Evolutionary conservation across 2,797 vertebrate genomes (phyloP).

Genomic region (Merluccius polli): DNA sequence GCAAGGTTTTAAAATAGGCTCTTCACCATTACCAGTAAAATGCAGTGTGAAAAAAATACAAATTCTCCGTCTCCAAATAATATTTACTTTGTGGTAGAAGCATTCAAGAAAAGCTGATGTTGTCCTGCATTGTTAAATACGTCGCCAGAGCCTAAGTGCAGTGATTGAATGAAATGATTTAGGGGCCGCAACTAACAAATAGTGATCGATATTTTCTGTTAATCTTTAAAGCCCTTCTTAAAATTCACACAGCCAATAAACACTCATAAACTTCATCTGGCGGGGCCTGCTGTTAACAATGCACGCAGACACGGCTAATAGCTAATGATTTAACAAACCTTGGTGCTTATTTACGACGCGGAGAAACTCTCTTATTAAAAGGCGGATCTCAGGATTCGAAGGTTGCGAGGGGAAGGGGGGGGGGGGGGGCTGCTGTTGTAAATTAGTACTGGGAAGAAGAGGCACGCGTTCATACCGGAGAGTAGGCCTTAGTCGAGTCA

Average conservation of each 20-base stretch:
- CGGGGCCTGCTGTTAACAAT: constrained; percentile 54
- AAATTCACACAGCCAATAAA: constrained; percentile 56
- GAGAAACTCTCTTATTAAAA: constrained; percentile 52
- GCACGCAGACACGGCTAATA: constrained; percentile 44
- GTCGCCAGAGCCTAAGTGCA: constrained; percentile 31
- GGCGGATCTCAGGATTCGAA: constrained; percentile 35
- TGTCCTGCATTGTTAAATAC: constrained; percentile 36
- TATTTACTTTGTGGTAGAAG: constrained; percentile 30
- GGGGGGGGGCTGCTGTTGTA: constrained; percentile 23
- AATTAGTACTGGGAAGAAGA: constrained; percentile 38
- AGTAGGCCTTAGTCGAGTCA: constrained; percentile 10
- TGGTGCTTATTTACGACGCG: constrained; percentile 48
- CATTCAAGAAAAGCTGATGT: constrained; percentile 10
- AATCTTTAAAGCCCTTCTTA: constrained; percentile 45
- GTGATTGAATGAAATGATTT: constrained; percentile 39
- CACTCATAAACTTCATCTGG: constrained; percentile 52
- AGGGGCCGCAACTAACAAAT: constrained; percentile 37
- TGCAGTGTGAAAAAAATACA: neutral
- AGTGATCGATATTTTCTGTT: constrained; percentile 44
- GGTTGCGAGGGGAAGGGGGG: neutral
- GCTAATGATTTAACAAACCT: constrained; percentile 56
- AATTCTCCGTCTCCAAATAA: constrained; percentile 21
- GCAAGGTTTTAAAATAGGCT: neutral
- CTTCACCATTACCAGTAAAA: neutral
- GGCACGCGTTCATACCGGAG: constrained; percentile 15